phyloP scores from a whole-genome alignment of 2,797 vertebrate genomes.

The Myripristis murdjan region DNA sequence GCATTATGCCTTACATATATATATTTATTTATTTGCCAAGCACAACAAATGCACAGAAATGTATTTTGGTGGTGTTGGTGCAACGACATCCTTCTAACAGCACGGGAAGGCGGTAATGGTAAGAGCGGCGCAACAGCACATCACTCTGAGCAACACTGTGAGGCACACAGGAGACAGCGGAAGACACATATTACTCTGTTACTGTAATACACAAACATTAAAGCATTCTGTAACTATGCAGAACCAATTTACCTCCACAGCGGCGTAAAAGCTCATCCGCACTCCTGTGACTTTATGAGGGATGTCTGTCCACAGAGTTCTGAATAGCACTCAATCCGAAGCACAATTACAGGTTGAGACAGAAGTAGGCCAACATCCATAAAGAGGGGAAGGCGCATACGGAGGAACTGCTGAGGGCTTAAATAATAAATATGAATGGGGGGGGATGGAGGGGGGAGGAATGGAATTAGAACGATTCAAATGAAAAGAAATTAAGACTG shows the following conservation, averaged over 20 bases:
- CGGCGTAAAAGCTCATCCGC: conserved; percentile 20
- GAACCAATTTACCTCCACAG: not conserved
- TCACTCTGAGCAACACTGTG: too few relatives aligned
- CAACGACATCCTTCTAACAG: too few relatives aligned
- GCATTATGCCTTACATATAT: too few relatives aligned
- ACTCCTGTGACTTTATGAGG: conserved; percentile 27
- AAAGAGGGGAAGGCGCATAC: conserved; percentile 58
- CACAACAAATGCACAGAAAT: too few relatives aligned
- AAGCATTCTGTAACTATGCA: not conserved
- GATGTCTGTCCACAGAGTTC: conserved; percentile 25
- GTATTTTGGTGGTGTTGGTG: too few relatives aligned
- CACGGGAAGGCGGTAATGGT: too few relatives aligned
- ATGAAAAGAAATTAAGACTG: conserved; percentile 62
- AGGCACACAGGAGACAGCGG: too few relatives aligned
- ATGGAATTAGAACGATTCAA: conserved; percentile 62
- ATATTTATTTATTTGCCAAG: too few relatives aligned
- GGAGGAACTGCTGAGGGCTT: conserved; percentile 64
- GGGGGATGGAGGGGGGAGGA: conserved; percentile 41
- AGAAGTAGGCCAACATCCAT: conserved; percentile 76
- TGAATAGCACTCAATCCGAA: conserved; percentile 56
- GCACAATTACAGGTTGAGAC: conserved; percentile 70
- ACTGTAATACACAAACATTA: not conserved
- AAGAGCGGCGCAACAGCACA: too few relatives aligned
- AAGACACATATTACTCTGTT: too few relatives aligned
- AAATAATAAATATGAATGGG: conserved; percentile 77